Conservation (phyloP, 2,113 vertebrate genomes). For the Xyliphius kryptos region DNA sequence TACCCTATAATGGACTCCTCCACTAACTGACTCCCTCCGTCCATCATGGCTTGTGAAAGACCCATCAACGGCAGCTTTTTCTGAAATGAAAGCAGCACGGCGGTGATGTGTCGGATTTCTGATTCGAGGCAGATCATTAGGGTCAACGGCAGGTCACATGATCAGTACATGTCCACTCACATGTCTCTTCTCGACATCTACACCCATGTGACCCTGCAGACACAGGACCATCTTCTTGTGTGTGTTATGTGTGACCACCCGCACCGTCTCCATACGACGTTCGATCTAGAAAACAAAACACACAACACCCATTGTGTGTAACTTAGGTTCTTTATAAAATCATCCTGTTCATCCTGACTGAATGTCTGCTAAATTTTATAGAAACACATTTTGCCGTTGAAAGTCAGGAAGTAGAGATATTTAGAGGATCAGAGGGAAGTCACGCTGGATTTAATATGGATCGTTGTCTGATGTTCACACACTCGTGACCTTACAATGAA, state of each 20-base stretch:
- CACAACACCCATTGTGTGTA: no score
- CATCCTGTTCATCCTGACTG: no score
- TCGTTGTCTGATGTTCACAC: no score
- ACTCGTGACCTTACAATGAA: no score
- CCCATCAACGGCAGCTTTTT: constrained; percentile 86
- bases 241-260: constrained; percentile 78
- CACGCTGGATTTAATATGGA: no score
- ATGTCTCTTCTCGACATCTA: constrained; percentile 83
- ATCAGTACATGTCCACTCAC: constrained; percentile 66
- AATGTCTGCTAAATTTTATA: no score
- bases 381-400: no score
- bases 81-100: constrained; percentile 50
- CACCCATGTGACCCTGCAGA: constrained; percentile 85
- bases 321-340: no score
- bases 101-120: neutral
- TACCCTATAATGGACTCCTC: constrained; percentile 90
- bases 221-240: constrained; percentile 81
- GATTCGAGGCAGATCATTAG: no score
- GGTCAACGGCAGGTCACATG: no score
- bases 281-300: constrained; percentile 63
- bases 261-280: constrained; percentile 80
- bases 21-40: constrained; percentile 76
- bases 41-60: constrained; percentile 84
- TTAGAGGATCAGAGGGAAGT: no score
- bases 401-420: no score